Conservation (phyloP, 1,140 invertebrate genomes). For the Nasonia vitripennis region DNA sequence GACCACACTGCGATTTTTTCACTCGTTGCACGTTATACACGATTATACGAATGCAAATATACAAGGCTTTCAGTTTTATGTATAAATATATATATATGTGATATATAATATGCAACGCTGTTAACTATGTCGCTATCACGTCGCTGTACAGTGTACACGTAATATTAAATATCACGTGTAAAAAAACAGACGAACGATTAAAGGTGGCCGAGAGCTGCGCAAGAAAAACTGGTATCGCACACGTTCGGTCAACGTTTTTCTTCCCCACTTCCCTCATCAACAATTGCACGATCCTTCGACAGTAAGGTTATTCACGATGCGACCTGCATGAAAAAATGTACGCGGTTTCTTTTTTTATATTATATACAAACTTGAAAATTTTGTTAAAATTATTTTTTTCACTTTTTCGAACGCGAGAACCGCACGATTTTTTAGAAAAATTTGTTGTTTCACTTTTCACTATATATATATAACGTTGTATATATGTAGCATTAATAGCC, state of each 20-base stretch:
- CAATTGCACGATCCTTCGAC: constrained; percentile 26
- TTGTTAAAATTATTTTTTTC: constrained; percentile 44
- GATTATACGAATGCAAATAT: constrained; percentile 26
- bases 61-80: constrained; percentile 12
- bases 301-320: constrained; percentile 30
- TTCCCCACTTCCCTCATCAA: neutral
- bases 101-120: constrained; percentile 57
- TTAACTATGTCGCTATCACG: constrained; percentile 8
- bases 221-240: constrained; percentile 37
- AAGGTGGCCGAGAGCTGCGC: constrained; percentile 27
- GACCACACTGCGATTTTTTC: constrained; percentile 6
- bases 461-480: constrained; percentile 39
- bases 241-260: neutral
- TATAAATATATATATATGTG: constrained; percentile 41
- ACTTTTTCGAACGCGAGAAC: constrained; percentile 48
- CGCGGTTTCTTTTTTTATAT: constrained; percentile 15
- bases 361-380: constrained; percentile 53
- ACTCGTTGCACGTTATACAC: constrained; percentile 39
- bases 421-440: constrained; percentile 52
- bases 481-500: constrained; percentile 24
- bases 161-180: constrained; percentile 42
- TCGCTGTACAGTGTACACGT: constrained; percentile 20
- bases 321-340: constrained; percentile 42
- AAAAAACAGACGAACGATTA: neutral
- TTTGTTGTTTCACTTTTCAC: constrained; percentile 20